These are phyloP conservation scores for Zaprionus inermis DNA, from an alignment of 1,140 invertebrate species.

Conservation along the genomic window DNA sequence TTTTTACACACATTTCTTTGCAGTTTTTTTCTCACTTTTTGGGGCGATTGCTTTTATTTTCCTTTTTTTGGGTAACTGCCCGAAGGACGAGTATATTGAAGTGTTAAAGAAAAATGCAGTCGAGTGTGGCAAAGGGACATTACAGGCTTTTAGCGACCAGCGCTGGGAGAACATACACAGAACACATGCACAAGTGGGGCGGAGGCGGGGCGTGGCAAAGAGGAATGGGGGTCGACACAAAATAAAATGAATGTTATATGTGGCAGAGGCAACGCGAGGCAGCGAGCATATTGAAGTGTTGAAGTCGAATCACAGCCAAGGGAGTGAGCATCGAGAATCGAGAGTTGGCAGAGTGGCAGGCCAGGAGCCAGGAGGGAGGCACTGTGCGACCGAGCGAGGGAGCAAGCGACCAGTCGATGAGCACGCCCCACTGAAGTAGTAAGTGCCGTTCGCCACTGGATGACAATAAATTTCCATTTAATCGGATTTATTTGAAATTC, in stretches of 20 bases:
- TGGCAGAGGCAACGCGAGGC: constrained; percentile 30
- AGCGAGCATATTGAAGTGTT: constrained; percentile 79
- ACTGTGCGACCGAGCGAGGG: constrained; percentile 37
- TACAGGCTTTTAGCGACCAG: constrained; percentile 79
- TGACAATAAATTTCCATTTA: constrained; percentile 83
- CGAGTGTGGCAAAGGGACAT: constrained; percentile 81
- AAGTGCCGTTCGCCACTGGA: constrained; percentile 81
- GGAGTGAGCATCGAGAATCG: constrained; percentile 24
- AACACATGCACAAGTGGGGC: constrained; percentile 24
- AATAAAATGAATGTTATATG: constrained; percentile 81
- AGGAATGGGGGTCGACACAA: constrained; percentile 44
- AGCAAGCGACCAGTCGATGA: constrained; percentile 66
- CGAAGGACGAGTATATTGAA: constrained; percentile 72
- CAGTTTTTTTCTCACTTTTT: constrained; percentile 10
- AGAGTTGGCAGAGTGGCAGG: constrained; percentile 9
- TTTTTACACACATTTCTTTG: constrained; percentile 46
- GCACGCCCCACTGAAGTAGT: constrained; percentile 79
- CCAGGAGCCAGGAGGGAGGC: constrained; percentile 23
- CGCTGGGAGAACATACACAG: constrained; percentile 43
- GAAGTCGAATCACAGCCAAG: constrained; percentile 57
- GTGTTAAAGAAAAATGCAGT: constrained; percentile 82
- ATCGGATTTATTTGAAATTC: constrained; percentile 82
- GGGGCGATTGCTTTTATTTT: constrained; percentile 13
- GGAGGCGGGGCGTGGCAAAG: not conserved
- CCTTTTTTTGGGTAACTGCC: constrained; percentile 33